Evolutionary conservation across 2,113 vertebrate genomes (phyloP), one percentile per base, ranked within the genome.

Genomic region (Mus pahari): DNA sequence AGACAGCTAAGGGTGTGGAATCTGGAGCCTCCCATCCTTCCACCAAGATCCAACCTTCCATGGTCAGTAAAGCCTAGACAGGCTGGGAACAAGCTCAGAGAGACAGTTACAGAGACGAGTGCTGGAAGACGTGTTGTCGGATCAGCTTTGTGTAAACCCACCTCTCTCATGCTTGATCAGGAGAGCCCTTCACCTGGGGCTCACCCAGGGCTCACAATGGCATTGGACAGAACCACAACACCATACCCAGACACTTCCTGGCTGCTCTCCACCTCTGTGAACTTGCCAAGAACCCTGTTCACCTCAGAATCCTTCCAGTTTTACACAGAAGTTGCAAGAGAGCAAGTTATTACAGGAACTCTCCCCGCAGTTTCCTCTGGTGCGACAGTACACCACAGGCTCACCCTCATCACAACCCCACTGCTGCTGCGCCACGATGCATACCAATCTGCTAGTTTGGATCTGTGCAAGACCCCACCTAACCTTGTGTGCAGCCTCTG

Each of bases 141-240:
- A 0, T 3, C 33, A 8, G 68, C n/a, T 71, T 8, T 24, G 2
- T 5, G 13, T 24, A 20, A 55, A 39, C 31, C 50, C 4, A 0
- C 33, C 12, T 58, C 20, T 45, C 64, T 39, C 50, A 0, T 11
- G n/a, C n/a, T 28, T 73, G 36, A 39, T 10, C 7, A 12, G 20
- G n/a, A 31, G 1, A 13, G 1, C 24, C 17, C 4, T 3, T 14
- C 0, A 11, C 12, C 2, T 28, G 39, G 71, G 86, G 3, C 5
- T 7, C 16, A 6, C 7, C 1, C 19, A 28, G 66, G 87, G 8
- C 11, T 4, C 26, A 14, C 70, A 58, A 58, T 42, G 1, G 42
- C 6, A 28, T 7, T 36, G 36, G 3, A 0, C 8, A 16, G 13
- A 17, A 19, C 62, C 24, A 9, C 8, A 9, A 39, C 22, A 31